A percentile compares a stretch with the other conserved stretches of the same genome.
Conservation (phyloP, 2,113 vertebrate species). For the Naja naja region DNA sequence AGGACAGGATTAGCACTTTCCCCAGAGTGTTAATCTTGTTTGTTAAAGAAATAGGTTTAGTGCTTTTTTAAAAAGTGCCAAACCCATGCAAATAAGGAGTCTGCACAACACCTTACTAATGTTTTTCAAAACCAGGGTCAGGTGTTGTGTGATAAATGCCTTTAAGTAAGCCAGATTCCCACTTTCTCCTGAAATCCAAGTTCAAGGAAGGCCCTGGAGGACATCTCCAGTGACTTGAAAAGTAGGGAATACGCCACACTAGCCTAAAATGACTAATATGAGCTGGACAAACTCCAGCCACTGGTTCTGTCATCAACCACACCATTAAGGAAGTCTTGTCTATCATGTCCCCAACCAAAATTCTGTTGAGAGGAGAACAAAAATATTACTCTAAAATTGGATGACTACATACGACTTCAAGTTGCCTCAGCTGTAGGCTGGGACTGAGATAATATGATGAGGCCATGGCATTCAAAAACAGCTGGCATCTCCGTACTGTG, state of each 20-base stretch:
- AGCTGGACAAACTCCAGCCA: background rate
- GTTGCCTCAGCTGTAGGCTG: background rate
- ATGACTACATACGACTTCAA: background rate
- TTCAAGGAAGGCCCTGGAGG: background rate
- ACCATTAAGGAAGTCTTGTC: background rate
- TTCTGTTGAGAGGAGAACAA: background rate
- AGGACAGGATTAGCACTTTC: background rate
- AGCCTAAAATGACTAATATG: background rate
- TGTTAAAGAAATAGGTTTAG: background rate
- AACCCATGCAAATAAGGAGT: background rate
- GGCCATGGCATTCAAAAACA: background rate
- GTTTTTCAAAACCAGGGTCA: background rate
- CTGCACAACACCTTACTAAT: background rate
- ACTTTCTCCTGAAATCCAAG: background rate
- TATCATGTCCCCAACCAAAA: background rate
- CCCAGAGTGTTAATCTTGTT: background rate
- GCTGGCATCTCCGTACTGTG: background rate
- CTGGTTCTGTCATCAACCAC: background rate
- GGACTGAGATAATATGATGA: background rate
- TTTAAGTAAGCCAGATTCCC: background rate
- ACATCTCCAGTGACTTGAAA: background rate
- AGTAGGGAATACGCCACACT: background rate
- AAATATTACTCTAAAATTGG: background rate
- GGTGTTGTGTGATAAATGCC: background rate
- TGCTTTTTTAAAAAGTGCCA: background rate